Base-by-base conservation (phyloP, 2,797 vertebrate genomes). In the Pelobates cultripes region DNA sequence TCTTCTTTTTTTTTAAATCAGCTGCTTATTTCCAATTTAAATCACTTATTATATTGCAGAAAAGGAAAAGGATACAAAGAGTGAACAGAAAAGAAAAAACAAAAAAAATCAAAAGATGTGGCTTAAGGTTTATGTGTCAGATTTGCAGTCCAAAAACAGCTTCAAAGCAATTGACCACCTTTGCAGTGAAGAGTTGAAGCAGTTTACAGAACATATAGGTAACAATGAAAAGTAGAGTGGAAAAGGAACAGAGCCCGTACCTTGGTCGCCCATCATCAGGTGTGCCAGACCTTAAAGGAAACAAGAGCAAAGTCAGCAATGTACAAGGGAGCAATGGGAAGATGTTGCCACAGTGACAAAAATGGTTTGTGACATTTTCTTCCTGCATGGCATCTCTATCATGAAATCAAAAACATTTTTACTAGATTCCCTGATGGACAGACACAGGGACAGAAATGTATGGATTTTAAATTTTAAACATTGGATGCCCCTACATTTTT, bases 201-300 rank as follows among this genome's bases (percentile, higher is more conserved):
- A 93, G 90, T 91, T 51, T 90, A 92, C 83, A 89, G 85, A 89
- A 92, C 89, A 87, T 91, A 87, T 6, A 89, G 91, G 87, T 88
- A 88, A 94, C 90, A 90, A 93, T 93, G 91, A 92, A 81, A 90
- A 92, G 96, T 96, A 95, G 96, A 97, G 90, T 94, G 95, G 93
- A 94, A 93, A 95, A 97, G 95, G 94, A 97, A 93, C 92, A 94
- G 93, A 96, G 93, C 93, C 93, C 97, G 96, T 99, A 99, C 97
- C 98, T 99, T 98, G 97, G 95, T 99, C 96, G 96, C 97, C 96
- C 98, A 99, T 98, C 98, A 98, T 99, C 97, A 99, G 95, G 96
- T 99, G 97, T 93, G 97, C 97, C 95, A 96, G 96, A 99, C 98
- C 98, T 99, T 98, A 95, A 98, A 97, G 96, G 94, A 97, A 98